These are phyloP conservation scores for Onychostoma macrolepis DNA, from an alignment of 2,113 vertebrate species.

Conservation along the genomic window DNA sequence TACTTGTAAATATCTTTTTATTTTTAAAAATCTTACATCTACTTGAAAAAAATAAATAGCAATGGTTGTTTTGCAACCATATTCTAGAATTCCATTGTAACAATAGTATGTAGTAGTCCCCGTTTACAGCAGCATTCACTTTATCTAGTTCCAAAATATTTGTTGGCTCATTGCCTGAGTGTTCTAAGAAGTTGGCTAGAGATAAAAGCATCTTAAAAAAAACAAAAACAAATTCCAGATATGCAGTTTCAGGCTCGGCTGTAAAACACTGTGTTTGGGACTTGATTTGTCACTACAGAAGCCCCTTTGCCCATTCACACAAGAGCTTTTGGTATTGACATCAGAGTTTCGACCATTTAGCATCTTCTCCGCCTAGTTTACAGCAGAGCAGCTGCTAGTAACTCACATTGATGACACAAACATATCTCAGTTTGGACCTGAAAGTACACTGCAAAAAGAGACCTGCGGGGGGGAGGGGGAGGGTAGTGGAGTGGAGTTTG, in stretches of 20 bases:
- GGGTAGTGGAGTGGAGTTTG: not conserved
- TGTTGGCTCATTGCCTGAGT: constrained; percentile 12
- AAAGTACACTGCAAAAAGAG: constrained; percentile 30
- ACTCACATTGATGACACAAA: not conserved
- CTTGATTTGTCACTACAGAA: constrained; percentile 63
- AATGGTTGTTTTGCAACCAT: not conserved
- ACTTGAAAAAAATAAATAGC: not conserved
- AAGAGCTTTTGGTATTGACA: not conserved
- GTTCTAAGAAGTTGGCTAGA: not conserved
- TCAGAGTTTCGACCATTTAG: not conserved
- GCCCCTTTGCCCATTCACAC: constrained; percentile 23
- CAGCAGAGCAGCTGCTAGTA: not conserved
- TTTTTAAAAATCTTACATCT: not conserved
- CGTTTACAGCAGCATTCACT: not conserved
- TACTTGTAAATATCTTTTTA: not conserved
- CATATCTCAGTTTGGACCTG: not conserved
- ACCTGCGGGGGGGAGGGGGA: constrained; percentile 26
- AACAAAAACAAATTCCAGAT: constrained; percentile 22
- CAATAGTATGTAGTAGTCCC: not conserved
- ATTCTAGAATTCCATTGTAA: not conserved
- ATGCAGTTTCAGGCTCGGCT: constrained; percentile 38
- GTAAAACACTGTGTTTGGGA: constrained; percentile 43
- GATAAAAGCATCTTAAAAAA: constrained; percentile 21
- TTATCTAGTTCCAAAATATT: constrained; percentile 18
- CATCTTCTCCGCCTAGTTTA: not conserved